Evolutionary conservation across 2,888 invertebrate species (phyloP).

Genomic region (Nudaria mundana): DNA sequence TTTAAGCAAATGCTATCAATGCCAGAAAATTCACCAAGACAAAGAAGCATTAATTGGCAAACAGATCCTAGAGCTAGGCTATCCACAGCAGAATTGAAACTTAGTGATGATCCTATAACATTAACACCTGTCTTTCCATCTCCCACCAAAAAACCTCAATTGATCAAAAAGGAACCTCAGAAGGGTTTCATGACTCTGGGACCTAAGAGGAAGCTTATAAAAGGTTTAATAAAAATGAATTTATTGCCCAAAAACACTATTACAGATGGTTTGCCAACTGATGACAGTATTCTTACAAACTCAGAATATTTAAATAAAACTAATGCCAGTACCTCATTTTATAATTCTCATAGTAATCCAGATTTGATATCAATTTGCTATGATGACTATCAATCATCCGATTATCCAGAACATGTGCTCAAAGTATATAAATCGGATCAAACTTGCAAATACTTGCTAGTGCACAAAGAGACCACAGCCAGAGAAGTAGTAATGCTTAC

Average conservation of each 20-base stretch:
- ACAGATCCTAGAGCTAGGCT: slow-evolving; percentile 87
- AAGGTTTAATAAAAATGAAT: slow-evolving; percentile 94
- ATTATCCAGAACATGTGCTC: slow-evolving; percentile 97
- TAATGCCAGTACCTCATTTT: slow-evolving; percentile 78
- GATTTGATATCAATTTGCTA: slow-evolving; percentile 92
- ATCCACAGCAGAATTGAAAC: slow-evolving; percentile 87
- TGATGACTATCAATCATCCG: slow-evolving; percentile 89
- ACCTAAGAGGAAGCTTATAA: slow-evolving; percentile 91
- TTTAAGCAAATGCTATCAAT: slow-evolving; percentile 85
- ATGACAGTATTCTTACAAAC: slow-evolving; percentile 83
- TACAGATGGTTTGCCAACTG: slow-evolving; percentile 83
- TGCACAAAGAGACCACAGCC: slow-evolving; percentile 95
- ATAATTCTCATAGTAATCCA: slow-evolving; percentile 94
- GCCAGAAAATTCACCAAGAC: slow-evolving; percentile 91
- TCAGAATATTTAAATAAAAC: slow-evolving; percentile 79
- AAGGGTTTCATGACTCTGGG: slow-evolving; percentile 95
- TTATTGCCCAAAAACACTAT: slow-evolving; percentile 92
- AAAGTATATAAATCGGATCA: slow-evolving; percentile 98
- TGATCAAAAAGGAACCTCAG: slow-evolving; percentile 83
- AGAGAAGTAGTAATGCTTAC: slow-evolving; percentile 98
- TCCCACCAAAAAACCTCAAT: slow-evolving; percentile 78
- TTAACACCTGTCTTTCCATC: slow-evolving; percentile 76
- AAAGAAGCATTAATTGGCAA: slow-evolving; percentile 85
- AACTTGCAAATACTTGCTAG: slow-evolving; percentile 97
- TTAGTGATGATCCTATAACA: slow-evolving; percentile 72